Evolutionary conservation across 2,888 invertebrate genomes (phyloP), one percentile per base, ranked within the genome.

Genomic region (Omphaloscelis lunosa): DNA sequence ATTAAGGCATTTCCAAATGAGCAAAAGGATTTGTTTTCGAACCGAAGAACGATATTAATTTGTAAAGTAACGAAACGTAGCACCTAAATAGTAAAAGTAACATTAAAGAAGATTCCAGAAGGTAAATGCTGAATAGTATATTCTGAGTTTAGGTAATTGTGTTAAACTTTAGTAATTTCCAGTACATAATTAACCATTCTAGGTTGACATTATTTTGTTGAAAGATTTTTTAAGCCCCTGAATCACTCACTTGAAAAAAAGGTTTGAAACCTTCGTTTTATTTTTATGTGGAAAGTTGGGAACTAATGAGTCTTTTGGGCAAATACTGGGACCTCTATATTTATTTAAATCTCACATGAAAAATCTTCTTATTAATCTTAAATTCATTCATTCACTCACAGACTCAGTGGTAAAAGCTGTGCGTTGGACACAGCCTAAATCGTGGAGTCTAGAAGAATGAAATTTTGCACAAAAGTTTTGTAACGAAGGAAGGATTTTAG

Each of bases 11-110:
- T 76, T 62, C n/a, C 48, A 62, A 76, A 82, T 67, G 65, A 65
- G 82, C 65, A 75, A 82, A 79, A 82, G 77, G 79, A 82, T 79
- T 82, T 75, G 66, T 58, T 73, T 65, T 53, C 23, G 15, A 77
- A 72, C 61, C 53, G 27, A 73, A 27, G 51, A 65, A 41, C 20
- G 27, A 34, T 51, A 68, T 82, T 84, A 56, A 84, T 79, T 81
- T 65, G 56, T 61, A 41, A 48, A 53, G n/a, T 58, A 53, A 56
- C 29, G 39, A 63, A 79, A 72, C 3, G 29, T 23, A 39, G 20
- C 23, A 23, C 51, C 51, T 53, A 53, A 23, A 11, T 56, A 20
- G 8, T 29, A 39, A 4, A 82, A 80, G 58, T 34, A 48, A 62
- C 11, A 82, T 45, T 61, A 56, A 61, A 66, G 23, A 67, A 67